Percentiles rank a stretch among this genome's conserved stretches.
Conservation (phyloP, 37 sponge, comb jelly and placozoan genomes). For the Oscarella lobularis region DNA sequence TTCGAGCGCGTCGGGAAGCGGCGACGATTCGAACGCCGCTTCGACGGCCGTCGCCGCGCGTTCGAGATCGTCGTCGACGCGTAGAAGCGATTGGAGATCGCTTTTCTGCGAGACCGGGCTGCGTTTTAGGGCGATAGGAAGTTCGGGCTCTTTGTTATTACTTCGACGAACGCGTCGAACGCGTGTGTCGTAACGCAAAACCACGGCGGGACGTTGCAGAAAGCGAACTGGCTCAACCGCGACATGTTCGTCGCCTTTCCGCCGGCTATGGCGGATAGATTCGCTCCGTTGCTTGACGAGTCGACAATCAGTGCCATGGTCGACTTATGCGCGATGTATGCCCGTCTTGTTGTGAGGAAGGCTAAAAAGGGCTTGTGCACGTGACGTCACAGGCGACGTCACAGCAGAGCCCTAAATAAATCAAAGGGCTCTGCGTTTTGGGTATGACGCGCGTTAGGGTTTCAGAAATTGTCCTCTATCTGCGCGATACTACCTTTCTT, state of each 20-base stretch:
- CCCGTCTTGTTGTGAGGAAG: too few relatives aligned
- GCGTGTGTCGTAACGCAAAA: conserved; percentile 54
- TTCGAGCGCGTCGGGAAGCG: conserved; percentile 16
- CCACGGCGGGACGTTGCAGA: conserved; percentile 49
- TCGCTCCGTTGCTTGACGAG: too few relatives aligned
- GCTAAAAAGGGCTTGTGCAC: too few relatives aligned
- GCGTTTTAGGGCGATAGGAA: not conserved
- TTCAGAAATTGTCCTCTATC: too few relatives aligned
- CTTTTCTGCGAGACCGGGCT: not conserved
- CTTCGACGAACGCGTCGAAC: conserved; percentile 40
- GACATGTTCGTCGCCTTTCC: conserved; percentile 70
- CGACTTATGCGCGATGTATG: too few relatives aligned
- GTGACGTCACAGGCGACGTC: too few relatives aligned
- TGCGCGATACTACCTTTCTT: too few relatives aligned
- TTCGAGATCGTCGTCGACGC: not conserved
- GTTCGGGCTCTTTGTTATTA: too few relatives aligned
- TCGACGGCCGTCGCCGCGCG: not conserved
- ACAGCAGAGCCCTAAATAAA: too few relatives aligned
- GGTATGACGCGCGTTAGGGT: too few relatives aligned
- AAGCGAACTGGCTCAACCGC: not conserved
- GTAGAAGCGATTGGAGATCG: not conserved
- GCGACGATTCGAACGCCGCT: conserved; percentile 14
- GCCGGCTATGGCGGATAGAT: conserved; percentile 9
- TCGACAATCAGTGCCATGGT: too few relatives aligned
- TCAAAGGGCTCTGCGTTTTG: too few relatives aligned